Evolutionary conservation across 2,797 vertebrate species (phyloP).

Genomic region (Rousettus madagascariensis): DNA sequence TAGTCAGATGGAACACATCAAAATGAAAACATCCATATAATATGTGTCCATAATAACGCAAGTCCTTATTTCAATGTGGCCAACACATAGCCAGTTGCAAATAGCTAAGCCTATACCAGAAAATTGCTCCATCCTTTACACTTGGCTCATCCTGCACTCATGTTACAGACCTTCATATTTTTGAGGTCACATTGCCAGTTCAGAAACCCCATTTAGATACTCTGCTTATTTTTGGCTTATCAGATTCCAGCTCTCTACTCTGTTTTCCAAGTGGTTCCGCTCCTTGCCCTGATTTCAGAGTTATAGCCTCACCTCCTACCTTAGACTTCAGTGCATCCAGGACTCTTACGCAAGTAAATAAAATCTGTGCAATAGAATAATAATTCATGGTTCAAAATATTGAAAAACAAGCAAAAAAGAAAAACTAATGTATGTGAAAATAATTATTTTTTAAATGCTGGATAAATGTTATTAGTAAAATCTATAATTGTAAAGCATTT

Average conservation of each 20-base stretch:
- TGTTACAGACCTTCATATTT: neutral
- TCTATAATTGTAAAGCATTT: neutral
- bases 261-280: neutral
- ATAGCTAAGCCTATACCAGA: neutral
- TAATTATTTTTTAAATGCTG: neutral
- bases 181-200: neutral
- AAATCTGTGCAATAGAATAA: neutral
- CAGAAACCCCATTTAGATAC: neutral
- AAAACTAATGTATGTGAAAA: neutral
- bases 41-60: neutral
- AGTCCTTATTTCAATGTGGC: neutral
- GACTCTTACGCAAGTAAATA: neutral
- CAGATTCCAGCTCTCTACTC: neutral
- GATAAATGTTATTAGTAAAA: constrained; percentile 13
- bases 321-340: neutral
- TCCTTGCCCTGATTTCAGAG: constrained; percentile 22
- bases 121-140: neutral
- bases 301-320: neutral
- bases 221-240: neutral
- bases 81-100: neutral
- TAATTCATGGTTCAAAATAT: neutral
- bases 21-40: neutral
- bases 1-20: neutral
- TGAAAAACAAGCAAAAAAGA: neutral
- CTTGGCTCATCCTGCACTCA: neutral